Evolutionary conservation across 2,888 invertebrate genomes (phyloP).

Genomic region (Parasteatoda lunata): DNA sequence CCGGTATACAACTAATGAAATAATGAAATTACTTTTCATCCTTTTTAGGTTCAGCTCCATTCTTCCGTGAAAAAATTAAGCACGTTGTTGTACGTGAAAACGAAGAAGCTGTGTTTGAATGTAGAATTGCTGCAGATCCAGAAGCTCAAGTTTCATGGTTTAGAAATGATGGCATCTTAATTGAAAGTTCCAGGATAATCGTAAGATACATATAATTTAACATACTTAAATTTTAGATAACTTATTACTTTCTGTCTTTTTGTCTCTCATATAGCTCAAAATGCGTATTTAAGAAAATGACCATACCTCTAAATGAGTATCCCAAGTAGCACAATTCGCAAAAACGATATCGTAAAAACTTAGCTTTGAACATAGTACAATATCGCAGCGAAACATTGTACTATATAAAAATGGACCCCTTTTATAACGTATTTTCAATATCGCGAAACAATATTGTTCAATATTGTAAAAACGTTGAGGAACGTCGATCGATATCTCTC

Average conservation of each 20-base stretch:
- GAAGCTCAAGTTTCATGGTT: constrained; percentile 89
- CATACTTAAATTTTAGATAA: background rate
- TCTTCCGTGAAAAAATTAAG: constrained; percentile 94
- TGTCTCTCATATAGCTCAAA: background rate
- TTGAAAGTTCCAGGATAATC: constrained; percentile 69
- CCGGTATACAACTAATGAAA: too few species aligned
- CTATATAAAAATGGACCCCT: too few species aligned
- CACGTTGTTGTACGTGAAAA: constrained; percentile 87
- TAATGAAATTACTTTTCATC: too few species aligned
- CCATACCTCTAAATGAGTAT: background rate
- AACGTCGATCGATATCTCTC: too few species aligned
- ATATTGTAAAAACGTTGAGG: too few species aligned
- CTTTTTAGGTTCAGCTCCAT: constrained; percentile 78
- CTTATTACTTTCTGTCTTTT: background rate
- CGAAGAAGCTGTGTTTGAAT: constrained; percentile 84
- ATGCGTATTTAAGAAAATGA: background rate
- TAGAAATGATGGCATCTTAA: constrained; percentile 73
- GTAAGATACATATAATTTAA: constrained; percentile 33
- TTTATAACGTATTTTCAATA: too few species aligned
- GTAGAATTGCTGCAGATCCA: constrained; percentile 90
- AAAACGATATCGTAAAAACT: too few species aligned
- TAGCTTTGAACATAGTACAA: too few species aligned
- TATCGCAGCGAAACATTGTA: too few species aligned
- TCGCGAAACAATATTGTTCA: too few species aligned
- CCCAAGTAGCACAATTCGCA: too few species aligned